phyloP scores from a whole-genome alignment of 2,113 vertebrate species.

The Mastomys natalensis region DNA sequence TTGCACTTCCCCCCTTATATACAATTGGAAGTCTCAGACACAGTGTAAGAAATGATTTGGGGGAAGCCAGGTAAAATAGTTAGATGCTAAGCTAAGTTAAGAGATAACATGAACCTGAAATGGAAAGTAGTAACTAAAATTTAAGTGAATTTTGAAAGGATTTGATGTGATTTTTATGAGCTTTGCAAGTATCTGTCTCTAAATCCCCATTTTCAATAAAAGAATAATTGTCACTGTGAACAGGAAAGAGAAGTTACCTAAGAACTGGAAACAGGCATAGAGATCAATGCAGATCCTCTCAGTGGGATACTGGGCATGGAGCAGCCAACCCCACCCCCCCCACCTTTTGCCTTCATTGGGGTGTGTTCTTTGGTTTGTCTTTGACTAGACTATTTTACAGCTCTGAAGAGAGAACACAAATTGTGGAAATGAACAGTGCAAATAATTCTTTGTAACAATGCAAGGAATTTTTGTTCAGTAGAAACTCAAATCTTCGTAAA shows the following conservation, averaged over 20 bases:
- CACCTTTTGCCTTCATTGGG: not conserved
- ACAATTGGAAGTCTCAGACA: not conserved
- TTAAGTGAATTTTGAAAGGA: not conserved
- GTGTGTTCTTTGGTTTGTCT: not conserved
- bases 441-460: not conserved
- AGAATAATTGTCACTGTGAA: not conserved
- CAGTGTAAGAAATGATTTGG: not conserved
- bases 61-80: not conserved
- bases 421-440: not conserved
- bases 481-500: slow-evolving; percentile 6
- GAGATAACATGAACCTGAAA: slow-evolving; percentile 9
- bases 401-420: not conserved
- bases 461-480: slow-evolving; percentile 1
- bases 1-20: not conserved
- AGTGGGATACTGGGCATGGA: not conserved
- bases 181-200: not conserved
- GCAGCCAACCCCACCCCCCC: not conserved
- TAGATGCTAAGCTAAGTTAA: not conserved
- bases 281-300: not conserved
- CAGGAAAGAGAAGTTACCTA: not conserved
- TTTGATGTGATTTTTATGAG: not conserved
- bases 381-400: slow-evolving; percentile 28
- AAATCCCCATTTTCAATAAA: not conserved
- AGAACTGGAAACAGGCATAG: not conserved
- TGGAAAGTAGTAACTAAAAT: not conserved